Percentiles rank a stretch among this genome's conserved stretches.
These are phyloP conservation scores for Tupiocoris notatus DNA, from an alignment of 2,888 invertebrate species.

Conservation along the genomic window DNA sequence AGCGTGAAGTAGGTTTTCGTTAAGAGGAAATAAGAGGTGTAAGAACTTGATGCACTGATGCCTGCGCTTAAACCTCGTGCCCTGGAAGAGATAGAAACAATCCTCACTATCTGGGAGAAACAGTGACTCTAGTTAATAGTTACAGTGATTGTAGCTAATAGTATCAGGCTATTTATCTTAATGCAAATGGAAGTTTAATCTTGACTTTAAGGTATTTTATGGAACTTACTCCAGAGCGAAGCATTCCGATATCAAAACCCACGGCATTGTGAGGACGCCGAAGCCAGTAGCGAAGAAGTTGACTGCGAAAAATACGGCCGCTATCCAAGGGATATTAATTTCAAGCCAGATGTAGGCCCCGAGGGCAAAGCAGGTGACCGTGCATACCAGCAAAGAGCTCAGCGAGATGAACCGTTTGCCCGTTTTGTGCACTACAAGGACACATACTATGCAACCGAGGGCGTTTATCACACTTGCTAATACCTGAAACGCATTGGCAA, in stretches of 20 bases:
- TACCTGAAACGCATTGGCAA: no score
- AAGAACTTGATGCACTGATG: constrained; percentile 11
- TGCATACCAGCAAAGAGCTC: neutral
- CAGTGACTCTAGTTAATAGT: no score
- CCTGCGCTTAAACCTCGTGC: constrained; percentile 28
- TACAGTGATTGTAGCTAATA: no score
- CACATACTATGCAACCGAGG: constrained; percentile 28
- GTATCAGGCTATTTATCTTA: no score
- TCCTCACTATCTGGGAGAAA: no score
- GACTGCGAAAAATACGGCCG: constrained; percentile 14
- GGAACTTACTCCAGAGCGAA: constrained; percentile 38
- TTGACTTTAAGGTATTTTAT: no score
- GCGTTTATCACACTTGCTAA: constrained; percentile 18
- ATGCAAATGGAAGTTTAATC: no score
- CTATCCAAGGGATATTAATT: constrained; percentile 13
- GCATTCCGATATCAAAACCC: constrained; percentile 27
- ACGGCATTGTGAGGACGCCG: constrained; percentile 34
- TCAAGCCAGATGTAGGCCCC: constrained; percentile 9
- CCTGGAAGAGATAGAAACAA: no score
- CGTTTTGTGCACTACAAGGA: constrained; percentile 13
- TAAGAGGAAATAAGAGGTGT: constrained; percentile 21
- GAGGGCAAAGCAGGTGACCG: neutral
- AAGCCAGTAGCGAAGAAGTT: constrained; percentile 32
- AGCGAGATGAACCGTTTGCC: constrained; percentile 31
- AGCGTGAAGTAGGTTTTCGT: constrained; percentile 23